Base-by-base conservation (phyloP, 2,888 invertebrate genomes). In the Margaritifera margaritifera region DNA sequence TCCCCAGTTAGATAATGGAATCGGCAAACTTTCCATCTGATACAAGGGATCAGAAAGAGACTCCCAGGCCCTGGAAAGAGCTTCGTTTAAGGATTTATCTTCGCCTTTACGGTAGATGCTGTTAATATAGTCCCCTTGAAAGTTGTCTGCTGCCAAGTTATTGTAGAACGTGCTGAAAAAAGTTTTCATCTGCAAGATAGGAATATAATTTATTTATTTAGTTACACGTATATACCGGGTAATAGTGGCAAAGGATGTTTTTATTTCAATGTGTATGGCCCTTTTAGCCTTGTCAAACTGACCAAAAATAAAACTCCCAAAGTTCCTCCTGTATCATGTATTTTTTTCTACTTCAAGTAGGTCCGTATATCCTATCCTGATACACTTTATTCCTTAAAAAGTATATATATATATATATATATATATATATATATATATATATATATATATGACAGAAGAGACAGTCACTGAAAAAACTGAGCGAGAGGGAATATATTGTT, bases 91-190 rank as follows among this genome's bases (percentile, higher is more conserved):
- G 8, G 6, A 18, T 20, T 66, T 65, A 15, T 58, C 55, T 25
- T 27, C 54, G 11, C 3, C 42, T 11, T 52, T 20, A 6, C 72
- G 66, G 60, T 71, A 75, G 6, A 69, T 63, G 11, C 68, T 0
- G 11, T 63, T 57, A 4, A 72, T 8, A 19, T 71, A 75, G 42
- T 75, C 75, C 6, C 75, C 75, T 20, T 53, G 22, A 31, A 64
- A 67, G 4, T 59, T 50, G 51, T 68, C 66, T 1, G 71, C 64
- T 20, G 50, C 25, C 22, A 72, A 53, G 52, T 67, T 72, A 1
- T 50, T 8, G 20, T 51, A 63, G 3, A 57, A 52, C 6, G 50
- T 52, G 5, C 71, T 70, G 61, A 75, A 75, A 25, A 59, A 42
- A 22, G 27, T 11, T 15, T 11, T 54, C 8, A 59, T 42, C 53